phyloP scores from a whole-genome alignment of 2,888 invertebrate genomes.

The Chrysomela aeneicollis region DNA sequence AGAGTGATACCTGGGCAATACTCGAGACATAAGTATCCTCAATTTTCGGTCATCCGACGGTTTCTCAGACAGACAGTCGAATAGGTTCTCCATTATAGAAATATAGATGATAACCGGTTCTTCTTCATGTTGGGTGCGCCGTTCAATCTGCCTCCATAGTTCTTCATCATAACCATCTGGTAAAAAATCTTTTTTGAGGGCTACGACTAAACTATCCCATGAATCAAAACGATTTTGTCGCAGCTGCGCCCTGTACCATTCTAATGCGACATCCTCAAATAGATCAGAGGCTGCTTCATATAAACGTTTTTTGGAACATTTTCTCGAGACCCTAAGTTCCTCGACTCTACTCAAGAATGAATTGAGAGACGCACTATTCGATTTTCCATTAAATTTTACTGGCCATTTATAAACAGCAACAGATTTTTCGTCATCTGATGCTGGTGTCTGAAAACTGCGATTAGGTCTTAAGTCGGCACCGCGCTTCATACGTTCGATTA shows the following conservation, averaged over 20 bases:
- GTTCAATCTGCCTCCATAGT: constrained; percentile 19
- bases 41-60: constrained; percentile 5
- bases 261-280: constrained; percentile 11
- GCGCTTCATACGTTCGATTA: not conserved
- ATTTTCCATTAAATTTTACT: constrained; percentile 1
- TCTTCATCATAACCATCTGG: constrained; percentile 7
- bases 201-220: constrained; percentile 2
- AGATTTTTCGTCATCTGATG: not conserved
- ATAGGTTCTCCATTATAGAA: constrained; percentile 21
- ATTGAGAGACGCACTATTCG: not conserved
- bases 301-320: constrained; percentile 1
- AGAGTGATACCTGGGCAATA: not conserved
- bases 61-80: constrained; percentile 10
- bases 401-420: constrained; percentile 6
- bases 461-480: not conserved
- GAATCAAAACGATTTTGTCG: constrained; percentile 14
- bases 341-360: not conserved
- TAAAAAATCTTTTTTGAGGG: constrained; percentile 4
- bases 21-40: constrained; percentile 3
- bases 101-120: constrained; percentile 17
- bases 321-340: not conserved
- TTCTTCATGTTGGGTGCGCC: constrained; percentile 16
- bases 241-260: constrained; percentile 12
- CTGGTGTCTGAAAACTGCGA: not conserved
- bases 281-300: constrained; percentile 9